phyloP scores from a whole-genome alignment of 2,888 invertebrate species.

The Sarcophaga carnaria region DNA sequence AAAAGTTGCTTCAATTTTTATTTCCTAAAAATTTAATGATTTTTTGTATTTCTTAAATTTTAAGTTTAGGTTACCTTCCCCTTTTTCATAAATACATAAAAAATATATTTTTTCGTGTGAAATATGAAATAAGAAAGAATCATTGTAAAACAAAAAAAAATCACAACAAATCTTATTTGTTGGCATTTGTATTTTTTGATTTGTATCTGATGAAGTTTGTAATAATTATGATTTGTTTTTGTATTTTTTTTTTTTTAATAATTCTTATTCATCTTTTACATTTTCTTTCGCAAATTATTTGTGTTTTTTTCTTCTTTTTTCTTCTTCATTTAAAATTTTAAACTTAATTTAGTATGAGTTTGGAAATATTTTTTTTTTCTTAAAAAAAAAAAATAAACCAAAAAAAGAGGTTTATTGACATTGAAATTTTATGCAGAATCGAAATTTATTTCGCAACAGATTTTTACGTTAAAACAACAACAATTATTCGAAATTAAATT shows the following conservation, averaged over 20 bases:
- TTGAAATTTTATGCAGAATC: slow-evolving; percentile 62
- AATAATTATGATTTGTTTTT: neutral
- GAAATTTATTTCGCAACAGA: slow-evolving; percentile 35
- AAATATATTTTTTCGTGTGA: neutral
- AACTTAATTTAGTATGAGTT: neutral
- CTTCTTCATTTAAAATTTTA: neutral
- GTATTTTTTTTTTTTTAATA: neutral
- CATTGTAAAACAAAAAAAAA: neutral
- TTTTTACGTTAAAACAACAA: neutral
- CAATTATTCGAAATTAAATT: no score
- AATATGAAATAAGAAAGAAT: neutral
- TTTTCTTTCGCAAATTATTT: neutral
- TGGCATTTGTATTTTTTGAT: neutral
- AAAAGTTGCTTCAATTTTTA: no score
- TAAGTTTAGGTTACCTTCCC: neutral
- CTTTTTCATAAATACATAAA: neutral
- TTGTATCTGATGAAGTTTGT: neutral
- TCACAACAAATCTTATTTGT: neutral
- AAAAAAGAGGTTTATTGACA: slow-evolving; percentile 57
- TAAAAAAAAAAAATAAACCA: neutral
- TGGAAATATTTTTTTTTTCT: neutral
- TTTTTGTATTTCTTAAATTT: neutral
- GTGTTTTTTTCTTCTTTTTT: neutral
- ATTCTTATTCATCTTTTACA: neutral
- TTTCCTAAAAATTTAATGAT: no score